Evolutionary conservation across 1,140 invertebrate genomes (phyloP).

Genomic region (Trypoxylus dichotomus): DNA sequence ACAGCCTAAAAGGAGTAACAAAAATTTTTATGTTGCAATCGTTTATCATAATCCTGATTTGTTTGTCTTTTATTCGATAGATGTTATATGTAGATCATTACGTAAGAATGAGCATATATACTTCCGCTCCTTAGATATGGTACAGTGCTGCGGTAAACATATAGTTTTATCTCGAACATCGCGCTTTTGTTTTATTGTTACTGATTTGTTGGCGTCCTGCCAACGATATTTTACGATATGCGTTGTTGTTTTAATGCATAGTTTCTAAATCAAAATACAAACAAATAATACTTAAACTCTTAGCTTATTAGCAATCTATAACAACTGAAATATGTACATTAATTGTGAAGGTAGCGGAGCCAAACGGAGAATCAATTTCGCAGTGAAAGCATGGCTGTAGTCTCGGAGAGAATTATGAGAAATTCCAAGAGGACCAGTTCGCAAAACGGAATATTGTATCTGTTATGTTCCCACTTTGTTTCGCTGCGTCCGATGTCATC

Average conservation of each 20-base stretch:
- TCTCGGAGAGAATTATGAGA: slow-evolving; percentile 25
- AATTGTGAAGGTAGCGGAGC: slow-evolving; percentile 21
- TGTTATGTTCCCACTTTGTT: slow-evolving; percentile 26
- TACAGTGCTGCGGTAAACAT: no score
- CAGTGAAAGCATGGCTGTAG: slow-evolving; percentile 7
- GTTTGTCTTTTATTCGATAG: no score
- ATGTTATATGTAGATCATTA: no score
- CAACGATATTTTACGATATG: no score
- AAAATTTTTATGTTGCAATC: no score
- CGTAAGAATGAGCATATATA: no score
- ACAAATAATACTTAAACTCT: not conserved
- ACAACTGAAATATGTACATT: slow-evolving; percentile 14
- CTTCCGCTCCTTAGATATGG: no score
- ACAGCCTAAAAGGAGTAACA: no score
- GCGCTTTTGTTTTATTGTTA: no score
- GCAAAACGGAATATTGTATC: slow-evolving; percentile 27
- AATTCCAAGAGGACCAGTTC: slow-evolving; percentile 15
- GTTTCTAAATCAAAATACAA: not conserved
- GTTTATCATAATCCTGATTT: no score
- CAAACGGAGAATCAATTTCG: slow-evolving; percentile 9
- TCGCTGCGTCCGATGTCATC: slow-evolving; percentile 19
- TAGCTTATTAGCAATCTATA: not conserved
- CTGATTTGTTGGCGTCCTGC: no score
- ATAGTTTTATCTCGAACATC: no score
- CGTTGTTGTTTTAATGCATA: not conserved